Evolutionary conservation across 1,140 invertebrate species (phyloP), one percentile per base, ranked within the genome.

Genomic region (Drosophila busckii): DNA sequence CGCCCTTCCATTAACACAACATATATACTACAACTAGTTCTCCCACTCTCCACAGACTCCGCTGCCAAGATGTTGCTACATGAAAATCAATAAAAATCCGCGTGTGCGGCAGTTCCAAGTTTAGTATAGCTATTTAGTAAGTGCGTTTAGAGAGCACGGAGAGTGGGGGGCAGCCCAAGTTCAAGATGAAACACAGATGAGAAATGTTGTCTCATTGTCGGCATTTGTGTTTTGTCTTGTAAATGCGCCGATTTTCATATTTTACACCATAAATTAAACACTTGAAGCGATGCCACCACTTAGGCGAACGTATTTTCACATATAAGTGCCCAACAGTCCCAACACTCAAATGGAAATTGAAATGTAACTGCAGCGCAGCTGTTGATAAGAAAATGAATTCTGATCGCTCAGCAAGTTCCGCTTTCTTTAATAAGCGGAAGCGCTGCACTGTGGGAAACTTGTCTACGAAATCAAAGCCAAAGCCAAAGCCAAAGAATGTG

Each of bases 231-330:
- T 78, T 66, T 45, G 8, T 32, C 42, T 16, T 32, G 28, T 45
- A 45, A 32, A 45, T 45, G 52, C 52, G 42, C 48, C 53, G 38
- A 73, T 82, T 73, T 78, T 50, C 68, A 80, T 80, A 75, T 82
- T 75, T 82, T 67, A 54, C 69, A 41, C 76, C 78, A 75, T 82
- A 82, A 82, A 82, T 82, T 82, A 82, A 53, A 38, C 76, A 82
- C 75, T 82, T 75, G 60, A 73, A 41, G 16, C 22, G 5, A 6
- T 20, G 55, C 10, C 13, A 23, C 53, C 61, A 82, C 73, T 80
- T 80, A 68, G 34, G 34, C 25, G 22, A 58, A 41, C n/a, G 22
- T 23, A 37, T 10, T 26, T 20, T 26, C 28, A 41, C 15, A 1
- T 12, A 35, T n/a, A 56, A n/a, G n/a, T n/a, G n/a, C n/a, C n/a